Evolutionary conservation across 2,888 invertebrate species (phyloP), one percentile per base, ranked within the genome.

Genomic region (Eretmocerus hayati): DNA sequence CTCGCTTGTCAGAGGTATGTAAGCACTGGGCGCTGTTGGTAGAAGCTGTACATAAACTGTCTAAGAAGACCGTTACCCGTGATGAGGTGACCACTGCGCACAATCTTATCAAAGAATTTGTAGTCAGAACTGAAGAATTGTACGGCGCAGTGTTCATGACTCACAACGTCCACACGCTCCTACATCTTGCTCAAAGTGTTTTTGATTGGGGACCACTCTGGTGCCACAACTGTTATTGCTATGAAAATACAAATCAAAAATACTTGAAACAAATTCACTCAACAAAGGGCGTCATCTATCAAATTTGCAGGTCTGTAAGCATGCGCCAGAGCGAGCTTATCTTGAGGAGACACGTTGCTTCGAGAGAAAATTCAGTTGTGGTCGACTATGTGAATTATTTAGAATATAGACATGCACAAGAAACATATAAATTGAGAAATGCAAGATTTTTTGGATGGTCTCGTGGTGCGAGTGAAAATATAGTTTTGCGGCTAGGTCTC

Each of bases 11-110:
- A 30, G 15, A 37, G n/a, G 31, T 47, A 22, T 4, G 43, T 5
- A 6, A 37, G 3, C 45, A 50, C 22, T 50, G 50, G 50, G 16
- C 21, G 3, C 38, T 40, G 19, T 19, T 50, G 6, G 49, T 50
- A 3, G 31, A 45, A 26, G 20, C 45, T 2, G 20, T 45, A 11
- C 33, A 51, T 32, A 35, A 46, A 13, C 19, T 41, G 5, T 19
- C 43, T 19, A 21, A 19, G 6, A 18, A 23, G 30, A 16, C 1
- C 33, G 38, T 36, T 18, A 35, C 23, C 11, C 6, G 13, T 8
- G 26, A 15, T 33, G 18, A 30, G 21, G 4, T 50, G 5, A 15
- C 31, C 9, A 32, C 4, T 16, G 43, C 46, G 3, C 42, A 50
- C 30, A 1, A 15, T 13, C 16, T 40, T 5, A 30, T 50, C 11